Evolutionary conservation across 1,140 invertebrate genomes (phyloP), one percentile per base, ranked within the genome.

Genomic region (Listronotus bonariensis): DNA sequence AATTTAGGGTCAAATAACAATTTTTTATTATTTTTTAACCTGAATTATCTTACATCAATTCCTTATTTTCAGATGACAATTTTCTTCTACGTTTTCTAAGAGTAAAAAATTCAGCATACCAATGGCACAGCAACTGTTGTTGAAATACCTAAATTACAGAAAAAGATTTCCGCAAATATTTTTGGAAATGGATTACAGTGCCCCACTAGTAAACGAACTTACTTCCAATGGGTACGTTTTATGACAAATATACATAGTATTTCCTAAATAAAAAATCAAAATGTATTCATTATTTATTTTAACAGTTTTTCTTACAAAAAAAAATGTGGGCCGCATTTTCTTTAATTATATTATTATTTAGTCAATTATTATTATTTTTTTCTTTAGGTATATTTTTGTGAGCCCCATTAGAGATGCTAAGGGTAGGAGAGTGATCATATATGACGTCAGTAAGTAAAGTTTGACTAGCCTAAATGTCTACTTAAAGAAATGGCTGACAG

Each of bases 81-180:
- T 93, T 92, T 76, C 80, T 93, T 59, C 78, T 93, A 38, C 81
- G 90, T 40, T 93, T 93, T 73, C 80, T 93, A 48, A 82, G 91
- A 3, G 83, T 86, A 42, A 89, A 91, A 74, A 93, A 93, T 93
- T 87, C 80, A 89, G 88, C 69, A 82, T 94, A 14, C 88, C 87
- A 1, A 86, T 92, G 83, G 88, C 92, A 0, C 87, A 92, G 73
- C 86, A 91, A 71, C 88, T 86, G 9, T 73, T 95, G 8, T 80
- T 93, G 9, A 92, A 92, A 72, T 94, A 92, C 76, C 82, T 93
- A 51, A 88, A 88, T 70, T 83, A 92, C 53, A 82, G 88, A 38
- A 85, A 87, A 71, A 84, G 80, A 18, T 88, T 88, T 69, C 82
- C 83, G 8, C 81, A 84, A 62, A 82, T 86, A 68, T 88, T 86